Evolutionary conservation across 2,113 vertebrate species (phyloP), one percentile per base, ranked within the genome.

Genomic region (Archocentrus centrarchus): DNA sequence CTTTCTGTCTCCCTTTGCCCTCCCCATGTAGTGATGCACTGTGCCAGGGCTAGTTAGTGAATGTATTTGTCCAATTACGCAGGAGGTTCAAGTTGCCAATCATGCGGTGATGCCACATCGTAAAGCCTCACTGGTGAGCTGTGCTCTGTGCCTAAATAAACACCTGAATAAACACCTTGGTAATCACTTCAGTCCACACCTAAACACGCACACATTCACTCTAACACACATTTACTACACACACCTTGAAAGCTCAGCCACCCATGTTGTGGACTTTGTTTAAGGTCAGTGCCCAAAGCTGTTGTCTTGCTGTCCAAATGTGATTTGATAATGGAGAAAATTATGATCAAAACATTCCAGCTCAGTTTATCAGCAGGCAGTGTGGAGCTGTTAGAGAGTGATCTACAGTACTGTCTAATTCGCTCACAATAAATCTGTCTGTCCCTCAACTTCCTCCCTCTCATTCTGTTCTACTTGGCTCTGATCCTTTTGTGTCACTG

Each of bases 81-180:
- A 18, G 82, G 79, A 81, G 75, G 79, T 91, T 86, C 88, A 90
- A 92, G 80, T 89, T 93, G 90, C 92, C 93, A 93, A 91, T 94
- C 91, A 93, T 85, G 87, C 44, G 50, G 88, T 17, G 78, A 92
- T 90, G 90, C 93, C 92, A 88, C 92, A 87, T 95, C 86, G 86
- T 94, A 92, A 94, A 93, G 90, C 59, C 82, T 85, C 86, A 82
- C 86, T 92, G 86, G 81, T 79, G 86, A 77, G 81, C 70, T 59
- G 77, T 79, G 63, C 85, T 83, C 79, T 47, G 81, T 62, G 89
- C 87, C 91, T 90, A 92, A 93, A 93, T 93, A 93, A 94, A 94
- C 94, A 93, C 92, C 89, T 91, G 91, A 91, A 90, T 93, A 94
- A 93, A 94, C 91, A 94, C 92, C 89, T 88, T 89, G 85, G 90